Percentiles rank a stretch among this genome's conserved stretches.
These are phyloP conservation scores for Eulithis prunata DNA, from an alignment of 2,888 invertebrate genomes.

Conservation along the genomic window DNA sequence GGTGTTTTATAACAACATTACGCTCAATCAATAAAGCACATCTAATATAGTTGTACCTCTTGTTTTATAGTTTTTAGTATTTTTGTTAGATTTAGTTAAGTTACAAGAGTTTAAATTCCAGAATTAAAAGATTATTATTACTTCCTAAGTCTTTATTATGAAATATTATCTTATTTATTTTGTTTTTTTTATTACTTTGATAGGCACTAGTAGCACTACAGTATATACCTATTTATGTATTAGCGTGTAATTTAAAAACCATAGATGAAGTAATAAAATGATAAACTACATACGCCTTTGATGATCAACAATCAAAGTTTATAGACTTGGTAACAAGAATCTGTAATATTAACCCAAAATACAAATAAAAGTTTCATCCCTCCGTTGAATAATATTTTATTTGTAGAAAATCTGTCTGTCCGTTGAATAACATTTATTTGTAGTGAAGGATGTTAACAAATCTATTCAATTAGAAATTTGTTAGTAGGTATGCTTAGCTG, in stretches of 20 bases:
- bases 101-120: slow-evolving; percentile 76
- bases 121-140: slow-evolving; percentile 79
- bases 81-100: slow-evolving; percentile 77
- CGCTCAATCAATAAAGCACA: slow-evolving; percentile 41
- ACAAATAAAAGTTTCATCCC: slow-evolving; percentile 20
- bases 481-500: slow-evolving; percentile 67
- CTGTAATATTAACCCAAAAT: slow-evolving; percentile 22
- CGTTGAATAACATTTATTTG: slow-evolving; percentile 30
- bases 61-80: slow-evolving; percentile 59
- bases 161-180: slow-evolving; percentile 72
- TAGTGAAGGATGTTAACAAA: slow-evolving; percentile 33
- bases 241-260: slow-evolving; percentile 42
- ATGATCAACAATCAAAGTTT: slow-evolving; percentile 20
- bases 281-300: slow-evolving; percentile 16
- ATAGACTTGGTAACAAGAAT: slow-evolving; percentile 26
- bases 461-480: slow-evolving; percentile 43
- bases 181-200: slow-evolving; percentile 54
- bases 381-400: slow-evolving; percentile 31
- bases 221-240: slow-evolving; percentile 33
- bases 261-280: slow-evolving; percentile 21
- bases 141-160: slow-evolving; percentile 60
- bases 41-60: slow-evolving; percentile 52
- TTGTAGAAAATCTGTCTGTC: slow-evolving; percentile 31
- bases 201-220: slow-evolving; percentile 29
- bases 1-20: slow-evolving; percentile 22